Percentiles rank a stretch among this genome's conserved stretches.
These are phyloP conservation scores for Cervus canadensis DNA, from an alignment of 2,113 vertebrate species.

Conservation along the genomic window DNA sequence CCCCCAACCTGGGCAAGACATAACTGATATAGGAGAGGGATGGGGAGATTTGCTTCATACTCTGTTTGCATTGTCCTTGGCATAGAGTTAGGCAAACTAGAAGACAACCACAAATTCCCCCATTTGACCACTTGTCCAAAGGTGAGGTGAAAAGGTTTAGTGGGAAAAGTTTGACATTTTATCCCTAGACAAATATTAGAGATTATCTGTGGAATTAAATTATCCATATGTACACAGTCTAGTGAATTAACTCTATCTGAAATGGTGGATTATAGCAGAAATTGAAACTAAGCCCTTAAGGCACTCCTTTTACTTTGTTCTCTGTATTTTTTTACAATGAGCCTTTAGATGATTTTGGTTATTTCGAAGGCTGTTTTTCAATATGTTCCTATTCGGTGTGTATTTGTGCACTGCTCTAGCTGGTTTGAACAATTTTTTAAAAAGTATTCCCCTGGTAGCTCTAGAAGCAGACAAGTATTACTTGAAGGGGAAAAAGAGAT, in stretches of 20 bases:
- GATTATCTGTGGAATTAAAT: constrained; percentile 70
- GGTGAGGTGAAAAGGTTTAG: constrained; percentile 60
- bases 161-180: constrained; percentile 65
- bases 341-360: constrained; percentile 48
- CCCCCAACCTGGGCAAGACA: neutral
- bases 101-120: constrained; percentile 21
- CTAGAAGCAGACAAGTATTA: constrained; percentile 74
- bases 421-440: constrained; percentile 59
- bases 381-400: constrained; percentile 17
- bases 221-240: constrained; percentile 62
- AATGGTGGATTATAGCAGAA: constrained; percentile 67
- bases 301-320: constrained; percentile 50
- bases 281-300: constrained; percentile 66
- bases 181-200: constrained; percentile 68
- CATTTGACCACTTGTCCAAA: constrained; percentile 58
- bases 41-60: neutral
- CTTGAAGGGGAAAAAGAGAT: constrained; percentile 74
- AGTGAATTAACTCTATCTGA: constrained; percentile 63
- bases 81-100: neutral
- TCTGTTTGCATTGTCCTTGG: neutral
- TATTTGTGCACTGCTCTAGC: constrained; percentile 50
- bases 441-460: constrained; percentile 69
- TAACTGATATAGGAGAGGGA: neutral
- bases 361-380: constrained; percentile 37
- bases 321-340: constrained; percentile 45